Percentiles rank a stretch among this genome's conserved stretches.
Evolutionary conservation across 92 coral and sea anemone species (phyloP).

Genomic region (Phenganax stokvisi): DNA sequence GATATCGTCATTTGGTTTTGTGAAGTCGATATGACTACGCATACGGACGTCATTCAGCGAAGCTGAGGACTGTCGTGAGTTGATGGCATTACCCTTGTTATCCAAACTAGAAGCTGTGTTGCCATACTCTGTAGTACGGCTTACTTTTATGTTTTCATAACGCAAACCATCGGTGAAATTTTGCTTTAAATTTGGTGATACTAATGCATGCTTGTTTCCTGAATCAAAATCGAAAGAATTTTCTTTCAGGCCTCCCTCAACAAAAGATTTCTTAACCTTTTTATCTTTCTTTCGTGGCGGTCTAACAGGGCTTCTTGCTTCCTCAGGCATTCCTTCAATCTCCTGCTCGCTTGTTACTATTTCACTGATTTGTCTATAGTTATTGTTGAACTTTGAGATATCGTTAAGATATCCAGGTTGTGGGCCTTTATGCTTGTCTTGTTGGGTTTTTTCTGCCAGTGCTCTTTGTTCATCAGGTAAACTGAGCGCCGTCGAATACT

Average conservation of each 20-base stretch:
- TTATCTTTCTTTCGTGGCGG: slow-evolving; percentile 39
- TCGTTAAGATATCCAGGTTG: neutral
- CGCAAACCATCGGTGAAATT: neutral
- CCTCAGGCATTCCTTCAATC: neutral
- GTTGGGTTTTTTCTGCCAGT: neutral
- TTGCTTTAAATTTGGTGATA: neutral
- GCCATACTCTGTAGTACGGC: neutral
- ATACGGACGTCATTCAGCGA: neutral
- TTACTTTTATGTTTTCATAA: neutral
- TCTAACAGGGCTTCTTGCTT: slow-evolving; percentile 12
- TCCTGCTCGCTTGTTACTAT: neutral
- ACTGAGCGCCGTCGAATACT: slow-evolving; percentile 13
- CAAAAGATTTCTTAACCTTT: slow-evolving; percentile 8
- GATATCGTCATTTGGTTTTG: neutral
- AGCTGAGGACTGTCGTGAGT: neutral
- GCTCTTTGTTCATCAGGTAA: neutral
- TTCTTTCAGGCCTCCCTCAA: neutral
- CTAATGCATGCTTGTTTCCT: neutral
- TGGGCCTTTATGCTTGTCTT: neutral
- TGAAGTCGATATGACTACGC: neutral
- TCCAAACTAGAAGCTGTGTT: neutral
- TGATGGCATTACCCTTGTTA: neutral
- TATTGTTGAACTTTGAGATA: slow-evolving; percentile 19
- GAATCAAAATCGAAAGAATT: neutral
- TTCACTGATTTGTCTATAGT: slow-evolving; percentile 18